Base-by-base conservation (phyloP, 2,888 invertebrate species). In the Tetropium fuscum region DNA sequence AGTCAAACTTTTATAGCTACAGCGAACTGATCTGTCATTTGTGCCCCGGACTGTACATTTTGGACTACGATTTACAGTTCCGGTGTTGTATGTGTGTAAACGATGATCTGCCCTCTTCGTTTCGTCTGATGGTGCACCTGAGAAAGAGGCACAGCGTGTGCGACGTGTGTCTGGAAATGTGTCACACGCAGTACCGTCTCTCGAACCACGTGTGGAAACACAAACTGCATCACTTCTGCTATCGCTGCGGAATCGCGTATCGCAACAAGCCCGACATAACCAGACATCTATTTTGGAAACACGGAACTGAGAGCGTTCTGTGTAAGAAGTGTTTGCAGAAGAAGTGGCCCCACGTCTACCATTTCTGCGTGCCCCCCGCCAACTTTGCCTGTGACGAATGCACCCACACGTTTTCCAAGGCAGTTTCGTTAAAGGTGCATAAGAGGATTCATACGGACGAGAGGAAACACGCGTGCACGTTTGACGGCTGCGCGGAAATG, bases 161-260 rank as follows among this genome's bases (percentile, higher is more conserved):
- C 80, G 94, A 95, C 82, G 92, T 94, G 13, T 95, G 95, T 76
- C 82, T 95, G 68, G 94, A 94, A 80, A 86, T 89, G 64, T 93
- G 93, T 73, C 87, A 89, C 48, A 91, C 89, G 77, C 94, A 94
- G 76, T 87, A 89, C 66, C 88, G 90, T 68, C 83, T 95, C 1
- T 93, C 94, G 0, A 92, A 92, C 71, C 95, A 95, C 76, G 92
- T 94, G 15, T 94, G 94, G 92, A 95, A 95, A 82, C 94, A 95
- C 77, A 95, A 94, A 81, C 80, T 94, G 32, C 89, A 93, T 79
- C 94, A 94, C 81, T 83, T 93, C 54, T 95, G 95, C 76, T 94
- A 94, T 78, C 87, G 94, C 16, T 95, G 95, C 79, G 93, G 93
- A 22, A 92, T 95, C 64, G 90, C 94, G 0, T 95, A 95, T 78